phyloP scores from a whole-genome alignment of 2,797 vertebrate genomes.

The Dendrocincla fuliginosa region DNA sequence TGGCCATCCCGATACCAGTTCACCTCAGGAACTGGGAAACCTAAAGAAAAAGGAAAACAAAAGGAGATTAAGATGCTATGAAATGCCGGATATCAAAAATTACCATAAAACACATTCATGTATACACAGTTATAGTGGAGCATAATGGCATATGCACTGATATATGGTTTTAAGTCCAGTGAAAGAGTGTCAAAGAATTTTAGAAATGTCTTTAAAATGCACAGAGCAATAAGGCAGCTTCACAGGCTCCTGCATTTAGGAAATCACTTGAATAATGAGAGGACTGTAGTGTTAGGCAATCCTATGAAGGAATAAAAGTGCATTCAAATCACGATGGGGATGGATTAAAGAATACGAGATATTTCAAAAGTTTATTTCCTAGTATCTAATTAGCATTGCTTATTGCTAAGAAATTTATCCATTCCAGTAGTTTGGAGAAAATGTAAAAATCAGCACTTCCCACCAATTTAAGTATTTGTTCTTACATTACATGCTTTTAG shows the following conservation, averaged over 20 bases:
- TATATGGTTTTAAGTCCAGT: background rate
- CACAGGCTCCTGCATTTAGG: background rate
- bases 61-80: background rate
- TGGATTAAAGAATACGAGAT: fast-evolving
- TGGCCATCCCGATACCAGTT: constrained; percentile 99
- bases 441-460: background rate
- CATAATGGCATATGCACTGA: background rate
- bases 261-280: background rate
- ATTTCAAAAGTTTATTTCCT: background rate
- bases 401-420: background rate
- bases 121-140: fast-evolving
- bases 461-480: background rate
- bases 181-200: background rate
- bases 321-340: background rate
- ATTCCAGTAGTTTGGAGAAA: background rate
- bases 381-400: background rate
- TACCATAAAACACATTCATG: fast-evolving
- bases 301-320: background rate
- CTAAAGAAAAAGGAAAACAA: constrained; percentile 58
- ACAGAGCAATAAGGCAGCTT: background rate
- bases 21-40: constrained; percentile 98
- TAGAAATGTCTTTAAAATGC: background rate
- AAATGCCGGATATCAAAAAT: background rate
- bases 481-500: background rate
- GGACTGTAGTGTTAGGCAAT: background rate